Evolutionary conservation across 92 coral and sea anemone species (phyloP), one percentile per base, ranked within the genome.

Genomic region (Parazoanthus atlanticus): DNA sequence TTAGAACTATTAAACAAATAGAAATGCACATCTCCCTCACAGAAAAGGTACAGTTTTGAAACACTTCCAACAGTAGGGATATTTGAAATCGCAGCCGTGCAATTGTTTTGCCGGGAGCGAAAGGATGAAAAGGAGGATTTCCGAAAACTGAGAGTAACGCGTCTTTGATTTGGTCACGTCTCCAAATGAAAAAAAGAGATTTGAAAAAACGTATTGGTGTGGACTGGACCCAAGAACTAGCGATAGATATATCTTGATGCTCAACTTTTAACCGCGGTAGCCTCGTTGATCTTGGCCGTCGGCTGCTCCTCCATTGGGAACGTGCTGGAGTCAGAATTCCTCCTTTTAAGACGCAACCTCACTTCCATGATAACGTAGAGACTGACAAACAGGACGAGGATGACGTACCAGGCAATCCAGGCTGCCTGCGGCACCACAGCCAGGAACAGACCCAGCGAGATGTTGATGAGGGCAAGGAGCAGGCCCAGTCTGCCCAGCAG

Each of bases 401-500:
- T 86, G 32, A 83, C 99, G 85, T 89, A 97, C 99, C 99, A 97
- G 54, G 91, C 89, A 12, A 94, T 94, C 96, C 96, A 97, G 30
- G 94, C 98, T 10, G 89, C 97, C 2, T 74, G 82, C 8, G 99
- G 99, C 7, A 92, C 93, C 90, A 97, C 98, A 78, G 98, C 99
- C 49, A 97, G 91, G 86, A 97, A 89, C 66, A 97, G 81, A 11
- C 99, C 99, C 6, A 97, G 93, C 32, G 90, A 93, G 61, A 97
- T 97, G 86, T 97, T 97, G 78, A 97, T 92, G 73, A 95, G 96
- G n/a, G 99, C 99, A 84, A 97, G 93, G 26, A 97, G 73, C 7
- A 97, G 92, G 41, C 92, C 96, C 30, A 88, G 91, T 26, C 99
- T 96, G 40, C 99, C 99, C 3, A 91, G 78, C 71, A 92, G 86